Evolutionary conservation across 2,888 invertebrate species (phyloP).

Genomic region (Drosophila nigricruria): DNA sequence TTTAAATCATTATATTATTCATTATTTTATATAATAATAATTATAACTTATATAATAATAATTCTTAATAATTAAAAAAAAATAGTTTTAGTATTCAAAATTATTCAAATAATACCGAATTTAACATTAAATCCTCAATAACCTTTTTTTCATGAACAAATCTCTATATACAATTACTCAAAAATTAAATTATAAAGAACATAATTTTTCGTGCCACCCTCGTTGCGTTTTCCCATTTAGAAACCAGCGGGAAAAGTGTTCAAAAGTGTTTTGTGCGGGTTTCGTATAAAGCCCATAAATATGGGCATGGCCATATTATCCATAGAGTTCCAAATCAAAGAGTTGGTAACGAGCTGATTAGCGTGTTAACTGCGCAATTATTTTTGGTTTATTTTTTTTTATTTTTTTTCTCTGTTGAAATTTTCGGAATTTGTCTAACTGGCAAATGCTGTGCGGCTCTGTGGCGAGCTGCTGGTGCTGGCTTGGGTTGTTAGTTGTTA

Average conservation of each 20-base stretch:
- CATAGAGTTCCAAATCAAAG: slow-evolving; percentile 30
- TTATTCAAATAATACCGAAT: too few relatives aligned
- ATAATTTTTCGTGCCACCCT: slow-evolving; percentile 13
- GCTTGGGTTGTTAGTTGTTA: slow-evolving; percentile 48
- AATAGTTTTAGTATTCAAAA: too few relatives aligned
- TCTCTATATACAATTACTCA: too few relatives aligned
- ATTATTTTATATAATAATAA: too few relatives aligned
- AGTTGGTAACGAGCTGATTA: slow-evolving; percentile 71
- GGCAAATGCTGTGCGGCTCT: slow-evolving; percentile 22
- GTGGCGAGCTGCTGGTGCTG: slow-evolving; percentile 51
- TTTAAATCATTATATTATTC: background rate
- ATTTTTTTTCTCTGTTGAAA: slow-evolving; percentile 1
- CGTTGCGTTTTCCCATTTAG: background rate
- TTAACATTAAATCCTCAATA: too few relatives aligned
- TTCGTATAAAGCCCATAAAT: slow-evolving; percentile 17
- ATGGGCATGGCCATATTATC: slow-evolving; percentile 22
- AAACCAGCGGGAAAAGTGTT: slow-evolving; percentile 27
- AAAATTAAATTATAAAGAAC: background rate
- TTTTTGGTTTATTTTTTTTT: slow-evolving; percentile 6
- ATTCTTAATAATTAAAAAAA: too few relatives aligned
- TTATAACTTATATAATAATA: too few relatives aligned
- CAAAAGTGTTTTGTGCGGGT: slow-evolving; percentile 32
- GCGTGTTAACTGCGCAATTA: slow-evolving; percentile 61
- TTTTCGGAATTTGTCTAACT: slow-evolving; percentile 34
- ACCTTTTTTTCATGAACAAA: too few relatives aligned